Evolutionary conservation across 37 sponge, comb jelly and placozoan species (phyloP).

Genomic region (Aplysina aerophoba): DNA sequence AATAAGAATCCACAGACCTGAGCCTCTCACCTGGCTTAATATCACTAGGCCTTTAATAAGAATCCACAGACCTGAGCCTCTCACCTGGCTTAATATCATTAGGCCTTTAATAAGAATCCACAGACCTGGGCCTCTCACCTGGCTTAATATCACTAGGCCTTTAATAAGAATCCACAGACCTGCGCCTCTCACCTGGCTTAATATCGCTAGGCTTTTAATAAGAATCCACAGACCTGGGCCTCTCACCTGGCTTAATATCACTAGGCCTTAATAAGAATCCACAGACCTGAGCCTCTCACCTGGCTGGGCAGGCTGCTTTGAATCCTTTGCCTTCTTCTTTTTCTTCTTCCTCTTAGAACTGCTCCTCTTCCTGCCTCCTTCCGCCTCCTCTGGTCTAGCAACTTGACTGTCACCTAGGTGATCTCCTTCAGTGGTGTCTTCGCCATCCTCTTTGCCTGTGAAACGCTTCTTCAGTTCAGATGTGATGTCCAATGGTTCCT

Average conservation of each 20-base stretch:
- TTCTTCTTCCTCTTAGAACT: constrained; percentile 41
- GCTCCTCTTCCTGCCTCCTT: constrained; percentile 38
- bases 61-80: too few relatives aligned
- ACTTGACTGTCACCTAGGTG: neutral
- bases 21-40: neutral
- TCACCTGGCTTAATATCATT: too few relatives aligned
- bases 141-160: too few relatives aligned
- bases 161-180: too few relatives aligned
- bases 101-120: too few relatives aligned
- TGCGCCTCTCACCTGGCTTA: neutral
- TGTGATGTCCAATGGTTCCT: constrained; percentile 38
- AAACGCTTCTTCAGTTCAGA: constrained; percentile 55
- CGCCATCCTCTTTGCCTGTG: constrained; percentile 12
- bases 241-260: neutral
- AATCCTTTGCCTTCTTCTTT: constrained; percentile 8
- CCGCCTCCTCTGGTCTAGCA: neutral
- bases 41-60: too few relatives aligned
- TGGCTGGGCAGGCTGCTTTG: neutral
- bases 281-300: neutral
- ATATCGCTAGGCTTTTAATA: too few relatives aligned
- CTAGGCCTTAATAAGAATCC: too few relatives aligned
- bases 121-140: too few relatives aligned
- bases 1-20: neutral
- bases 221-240: too few relatives aligned
- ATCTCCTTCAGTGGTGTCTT: too few relatives aligned